Evolutionary conservation across 2,797 vertebrate genomes (phyloP).

Genomic region (Falco peregrinus): DNA sequence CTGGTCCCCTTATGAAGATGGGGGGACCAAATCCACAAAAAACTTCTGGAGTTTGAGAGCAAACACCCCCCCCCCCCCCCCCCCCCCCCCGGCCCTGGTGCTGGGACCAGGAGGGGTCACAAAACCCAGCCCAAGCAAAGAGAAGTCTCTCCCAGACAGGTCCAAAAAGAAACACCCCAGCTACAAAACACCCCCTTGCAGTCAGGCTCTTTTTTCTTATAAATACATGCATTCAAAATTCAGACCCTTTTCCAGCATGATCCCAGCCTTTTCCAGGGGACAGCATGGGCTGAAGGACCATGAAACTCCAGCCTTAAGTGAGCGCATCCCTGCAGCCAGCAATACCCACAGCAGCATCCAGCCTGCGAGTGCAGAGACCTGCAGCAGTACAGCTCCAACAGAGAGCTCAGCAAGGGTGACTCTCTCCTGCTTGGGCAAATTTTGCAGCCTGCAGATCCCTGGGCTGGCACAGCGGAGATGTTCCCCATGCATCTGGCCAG

Average conservation of each 20-base stretch:
- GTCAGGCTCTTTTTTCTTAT: neutral
- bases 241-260: neutral
- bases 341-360: neutral
- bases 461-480: neutral
- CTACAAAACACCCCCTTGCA: neutral
- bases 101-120: neutral
- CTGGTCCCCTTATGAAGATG: neutral
- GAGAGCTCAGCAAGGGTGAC: neutral
- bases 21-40: neutral
- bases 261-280: neutral
- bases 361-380: neutral
- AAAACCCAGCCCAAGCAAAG: neutral
- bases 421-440: neutral
- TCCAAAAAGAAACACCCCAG: neutral
- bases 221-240: neutral
- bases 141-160: neutral
- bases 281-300: neutral
- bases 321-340: neutral
- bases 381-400: neutral
- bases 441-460: neutral
- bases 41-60: neutral
- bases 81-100: neutral
- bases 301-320: neutral
- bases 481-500: neutral
- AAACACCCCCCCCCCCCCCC: neutral